phyloP scores from a whole-genome alignment of 2,888 invertebrate species.

The Meteorus cinctellus region DNA sequence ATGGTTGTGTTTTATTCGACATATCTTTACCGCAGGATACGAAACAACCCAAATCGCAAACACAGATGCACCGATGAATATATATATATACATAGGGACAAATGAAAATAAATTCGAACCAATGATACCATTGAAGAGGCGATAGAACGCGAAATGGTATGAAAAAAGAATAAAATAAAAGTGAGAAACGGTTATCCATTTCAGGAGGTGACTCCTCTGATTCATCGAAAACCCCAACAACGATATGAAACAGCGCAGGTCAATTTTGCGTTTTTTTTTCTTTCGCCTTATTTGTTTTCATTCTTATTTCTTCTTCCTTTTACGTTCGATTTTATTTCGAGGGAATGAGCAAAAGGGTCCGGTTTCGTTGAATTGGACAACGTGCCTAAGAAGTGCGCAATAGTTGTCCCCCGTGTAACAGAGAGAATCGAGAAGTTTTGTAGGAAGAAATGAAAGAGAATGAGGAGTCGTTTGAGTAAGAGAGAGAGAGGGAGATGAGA shows the following conservation, averaged over 20 bases:
- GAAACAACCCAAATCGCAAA: background rate
- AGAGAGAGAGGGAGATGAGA: background rate
- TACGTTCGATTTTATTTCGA: constrained; percentile 25
- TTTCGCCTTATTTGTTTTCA: constrained; percentile 12
- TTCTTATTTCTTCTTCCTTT: background rate
- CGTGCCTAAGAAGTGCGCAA: constrained; percentile 35
- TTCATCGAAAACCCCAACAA: constrained; percentile 22
- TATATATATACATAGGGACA: too few species aligned
- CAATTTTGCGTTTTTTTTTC: constrained; percentile 19
- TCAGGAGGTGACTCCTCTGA: constrained; percentile 18
- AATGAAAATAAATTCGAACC: too few species aligned
- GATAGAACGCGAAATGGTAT: background rate
- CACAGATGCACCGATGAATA: background rate
- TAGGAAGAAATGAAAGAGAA: background rate
- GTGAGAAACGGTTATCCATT: background rate
- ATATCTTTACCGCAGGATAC: background rate
- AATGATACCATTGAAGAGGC: too few species aligned
- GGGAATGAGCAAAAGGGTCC: constrained; percentile 29
- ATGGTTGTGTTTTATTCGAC: background rate
- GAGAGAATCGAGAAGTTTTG: background rate
- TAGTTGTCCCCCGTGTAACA: constrained; percentile 34
- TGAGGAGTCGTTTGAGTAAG: too few species aligned
- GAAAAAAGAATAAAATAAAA: background rate
- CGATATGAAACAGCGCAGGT: constrained; percentile 24
- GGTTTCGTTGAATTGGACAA: constrained; percentile 31